phyloP scores from a whole-genome alignment of 2,888 invertebrate species.

The Galeopsomyia nigrocyanea region DNA sequence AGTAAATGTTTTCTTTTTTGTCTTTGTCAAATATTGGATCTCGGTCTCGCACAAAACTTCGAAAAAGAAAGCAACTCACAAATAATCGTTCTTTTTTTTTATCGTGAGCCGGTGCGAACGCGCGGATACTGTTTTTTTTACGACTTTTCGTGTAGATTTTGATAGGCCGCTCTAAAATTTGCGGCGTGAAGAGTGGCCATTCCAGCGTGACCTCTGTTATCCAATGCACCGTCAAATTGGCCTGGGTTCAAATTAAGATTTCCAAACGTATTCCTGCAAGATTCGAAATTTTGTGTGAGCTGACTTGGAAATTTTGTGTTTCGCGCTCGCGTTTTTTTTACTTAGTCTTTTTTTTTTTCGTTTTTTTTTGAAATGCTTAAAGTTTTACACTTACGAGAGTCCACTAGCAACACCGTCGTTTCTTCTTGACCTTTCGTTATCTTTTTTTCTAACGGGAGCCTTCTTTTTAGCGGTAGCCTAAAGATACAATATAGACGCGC shows the following conservation, averaged over 20 bases:
- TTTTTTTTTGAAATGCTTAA: constrained; percentile 22
- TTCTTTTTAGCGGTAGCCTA: constrained; percentile 65
- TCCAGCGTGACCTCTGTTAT: constrained; percentile 60
- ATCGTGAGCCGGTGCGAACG: no score
- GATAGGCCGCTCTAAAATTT: constrained; percentile 35
- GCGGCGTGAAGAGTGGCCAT: constrained; percentile 56
- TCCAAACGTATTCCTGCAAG: constrained; percentile 54
- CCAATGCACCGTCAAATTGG: constrained; percentile 63
- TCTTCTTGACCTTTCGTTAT: constrained; percentile 62
- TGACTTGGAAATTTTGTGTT: background rate
- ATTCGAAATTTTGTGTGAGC: constrained; percentile 39
- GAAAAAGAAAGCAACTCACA: no score
- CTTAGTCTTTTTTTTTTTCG: constrained; percentile 8
- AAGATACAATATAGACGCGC: constrained; percentile 46
- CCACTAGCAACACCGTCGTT: constrained; percentile 62
- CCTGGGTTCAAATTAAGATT: constrained; percentile 56
- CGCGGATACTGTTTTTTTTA: no score
- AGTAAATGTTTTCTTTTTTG: constrained; percentile 46
- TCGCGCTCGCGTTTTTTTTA: constrained; percentile 22
- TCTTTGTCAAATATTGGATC: background rate
- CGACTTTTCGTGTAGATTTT: no score
- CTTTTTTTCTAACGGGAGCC: constrained; percentile 61
- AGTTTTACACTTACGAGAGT: constrained; percentile 58
- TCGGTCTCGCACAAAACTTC: no score
- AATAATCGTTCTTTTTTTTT: no score